phyloP scores from a whole-genome alignment of 2,113 vertebrate genomes.

The Apistogramma diplotaenia region DNA sequence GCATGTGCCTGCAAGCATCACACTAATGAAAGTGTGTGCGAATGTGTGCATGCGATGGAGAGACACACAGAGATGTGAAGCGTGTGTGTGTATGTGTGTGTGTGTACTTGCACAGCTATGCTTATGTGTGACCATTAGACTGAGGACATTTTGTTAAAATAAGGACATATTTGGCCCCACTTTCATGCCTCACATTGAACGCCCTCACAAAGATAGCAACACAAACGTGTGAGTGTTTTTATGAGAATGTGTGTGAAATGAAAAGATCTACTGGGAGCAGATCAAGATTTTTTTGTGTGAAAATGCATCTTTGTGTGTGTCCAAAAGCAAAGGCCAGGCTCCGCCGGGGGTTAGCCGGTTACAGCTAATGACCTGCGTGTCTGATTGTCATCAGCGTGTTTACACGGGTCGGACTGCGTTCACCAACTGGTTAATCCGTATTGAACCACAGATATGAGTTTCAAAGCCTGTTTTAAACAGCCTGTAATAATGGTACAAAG shows the following conservation, averaged over 20 bases:
- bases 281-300: slow-evolving; percentile 41
- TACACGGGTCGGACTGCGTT: slow-evolving; percentile 36
- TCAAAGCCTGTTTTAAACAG: slow-evolving; percentile 50
- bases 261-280: slow-evolving; percentile 34
- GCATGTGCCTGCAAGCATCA: slow-evolving; percentile 63
- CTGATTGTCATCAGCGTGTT: slow-evolving; percentile 57
- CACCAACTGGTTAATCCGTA: slow-evolving; percentile 56
- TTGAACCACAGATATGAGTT: slow-evolving; percentile 56
- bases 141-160: background rate
- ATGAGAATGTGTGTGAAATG: slow-evolving; percentile 13
- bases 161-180: background rate
- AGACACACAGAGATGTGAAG: background rate
- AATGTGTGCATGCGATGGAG: background rate
- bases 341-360: slow-evolving; percentile 19
- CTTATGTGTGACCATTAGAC: background rate
- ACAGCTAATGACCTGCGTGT: slow-evolving; percentile 56
- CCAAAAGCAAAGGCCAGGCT: slow-evolving; percentile 51
- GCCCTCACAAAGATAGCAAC: background rate
- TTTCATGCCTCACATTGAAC: background rate
- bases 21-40: slow-evolving; percentile 58
- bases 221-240: background rate
- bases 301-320: slow-evolving; percentile 36
- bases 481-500: slow-evolving; percentile 3
- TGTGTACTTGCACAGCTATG: background rate
- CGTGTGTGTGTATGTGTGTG: background rate